phyloP scores from a whole-genome alignment of 2,888 invertebrate species.

The Meta bourneti region DNA sequence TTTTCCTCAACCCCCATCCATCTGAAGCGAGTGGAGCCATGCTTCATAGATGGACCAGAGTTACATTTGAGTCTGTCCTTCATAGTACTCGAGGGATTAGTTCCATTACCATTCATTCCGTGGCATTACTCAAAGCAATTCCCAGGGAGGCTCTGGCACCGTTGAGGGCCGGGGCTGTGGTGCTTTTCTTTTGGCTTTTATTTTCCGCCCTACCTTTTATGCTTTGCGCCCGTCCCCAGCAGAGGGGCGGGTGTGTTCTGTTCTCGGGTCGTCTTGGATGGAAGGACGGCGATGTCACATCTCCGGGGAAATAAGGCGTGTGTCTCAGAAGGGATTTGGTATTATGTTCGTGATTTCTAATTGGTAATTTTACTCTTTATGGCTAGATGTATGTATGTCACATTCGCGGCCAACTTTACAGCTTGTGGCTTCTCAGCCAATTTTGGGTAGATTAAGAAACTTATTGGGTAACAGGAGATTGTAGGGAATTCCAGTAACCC shows the following conservation, averaged over 20 bases:
- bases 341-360: constrained; percentile 7
- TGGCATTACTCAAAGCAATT: constrained; percentile 30
- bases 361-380: not conserved
- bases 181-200: not conserved
- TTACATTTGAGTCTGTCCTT: constrained; percentile 4
- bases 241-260: not conserved
- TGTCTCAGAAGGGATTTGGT: not conserved
- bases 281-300: not conserved
- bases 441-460: too few relatives aligned
- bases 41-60: not conserved
- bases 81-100: constrained; percentile 11
- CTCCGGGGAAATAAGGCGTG: constrained; percentile 1
- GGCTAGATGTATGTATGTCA: too few relatives aligned
- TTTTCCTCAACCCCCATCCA: not conserved
- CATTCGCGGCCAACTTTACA: too few relatives aligned
- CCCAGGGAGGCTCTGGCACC: constrained; percentile 4
- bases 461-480: too few relatives aligned
- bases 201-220: not conserved
- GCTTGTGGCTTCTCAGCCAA: too few relatives aligned
- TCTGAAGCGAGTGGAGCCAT: not conserved
- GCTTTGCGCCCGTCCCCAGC: not conserved
- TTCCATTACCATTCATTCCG: constrained; percentile 40
- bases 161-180: not conserved
- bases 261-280: not conserved
- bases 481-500: too few relatives aligned